Evolutionary conservation across 2,888 invertebrate genomes (phyloP).

Genomic region (Heliconius ismenius): DNA sequence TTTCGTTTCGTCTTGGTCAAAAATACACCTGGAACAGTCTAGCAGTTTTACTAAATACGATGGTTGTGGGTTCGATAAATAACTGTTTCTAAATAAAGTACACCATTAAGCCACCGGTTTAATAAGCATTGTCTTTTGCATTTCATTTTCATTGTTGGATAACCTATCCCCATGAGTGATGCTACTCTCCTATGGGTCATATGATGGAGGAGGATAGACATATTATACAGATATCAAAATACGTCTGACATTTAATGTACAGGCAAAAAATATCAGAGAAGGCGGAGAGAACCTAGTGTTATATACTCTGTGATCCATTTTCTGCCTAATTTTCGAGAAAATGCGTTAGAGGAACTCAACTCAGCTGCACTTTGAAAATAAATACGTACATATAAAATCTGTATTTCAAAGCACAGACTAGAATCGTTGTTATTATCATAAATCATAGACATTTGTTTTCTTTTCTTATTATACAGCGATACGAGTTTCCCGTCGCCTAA

Average conservation of each 20-base stretch:
- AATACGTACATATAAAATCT: background rate
- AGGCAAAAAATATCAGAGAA: background rate
- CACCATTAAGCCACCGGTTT: too few relatives aligned
- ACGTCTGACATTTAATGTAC: background rate
- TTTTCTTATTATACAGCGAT: background rate
- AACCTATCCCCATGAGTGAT: too few relatives aligned
- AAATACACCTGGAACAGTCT: background rate
- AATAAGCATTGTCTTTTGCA: too few relatives aligned
- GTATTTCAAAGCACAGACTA: background rate
- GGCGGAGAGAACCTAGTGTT: too few relatives aligned
- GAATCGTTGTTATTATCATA: background rate
- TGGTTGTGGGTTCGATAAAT: background rate
- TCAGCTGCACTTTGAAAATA: background rate
- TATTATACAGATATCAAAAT: background rate
- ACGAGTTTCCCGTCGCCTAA: slow-evolving; percentile 18
- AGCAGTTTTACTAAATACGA: background rate
- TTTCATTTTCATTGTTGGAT: too few relatives aligned
- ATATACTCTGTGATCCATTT: too few relatives aligned
- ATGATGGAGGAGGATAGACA: too few relatives aligned
- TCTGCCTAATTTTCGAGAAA: too few relatives aligned
- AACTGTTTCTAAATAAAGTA: too few relatives aligned
- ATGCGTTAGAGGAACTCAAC: too few relatives aligned
- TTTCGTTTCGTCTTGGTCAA: background rate
- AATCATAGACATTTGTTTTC: slow-evolving; percentile 1
- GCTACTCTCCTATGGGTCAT: too few relatives aligned